Evolutionary conservation across 2,888 invertebrate genomes (phyloP).

Genomic region (Rotaria magnacalcarata): DNA sequence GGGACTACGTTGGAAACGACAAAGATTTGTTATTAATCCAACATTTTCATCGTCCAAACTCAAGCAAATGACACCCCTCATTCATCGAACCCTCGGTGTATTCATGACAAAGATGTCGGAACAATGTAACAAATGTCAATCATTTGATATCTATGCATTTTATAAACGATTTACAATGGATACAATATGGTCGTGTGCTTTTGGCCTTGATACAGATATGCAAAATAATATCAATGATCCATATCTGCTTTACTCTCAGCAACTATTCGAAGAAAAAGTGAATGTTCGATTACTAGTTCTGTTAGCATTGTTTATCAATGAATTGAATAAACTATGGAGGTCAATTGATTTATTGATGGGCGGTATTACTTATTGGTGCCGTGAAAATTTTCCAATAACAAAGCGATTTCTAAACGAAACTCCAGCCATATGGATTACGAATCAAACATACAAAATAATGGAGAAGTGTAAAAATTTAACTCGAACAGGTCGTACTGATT

Average conservation of each 20-base stretch:
- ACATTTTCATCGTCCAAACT: conserved; percentile 62
- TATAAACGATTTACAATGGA: conserved; percentile 44
- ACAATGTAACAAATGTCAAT: neutral
- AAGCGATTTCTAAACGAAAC: neutral
- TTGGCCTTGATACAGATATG: conserved; percentile 43
- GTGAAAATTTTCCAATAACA: neutral
- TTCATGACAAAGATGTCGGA: conserved; percentile 8
- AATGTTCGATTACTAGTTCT: neutral
- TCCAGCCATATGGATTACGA: neutral
- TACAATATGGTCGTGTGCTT: conserved; percentile 43
- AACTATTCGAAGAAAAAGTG: neutral
- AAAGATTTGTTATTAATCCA: conserved; percentile 61
- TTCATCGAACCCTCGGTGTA: conserved; percentile 41
- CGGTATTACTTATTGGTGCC: neutral
- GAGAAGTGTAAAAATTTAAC: neutral
- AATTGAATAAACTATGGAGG: neutral
- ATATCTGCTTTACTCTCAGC: conserved; percentile 35
- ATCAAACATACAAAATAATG: neutral
- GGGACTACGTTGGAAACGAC: conserved; percentile 61
- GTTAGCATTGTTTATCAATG: neutral
- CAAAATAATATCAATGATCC: conserved; percentile 35
- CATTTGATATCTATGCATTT: conserved; percentile 37
- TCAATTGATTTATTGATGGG: neutral
- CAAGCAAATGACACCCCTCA: conserved; percentile 53
- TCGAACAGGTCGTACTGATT: neutral